Conservation (phyloP, 2,797 vertebrate species). For the Tachyglossus aculeatus region DNA sequence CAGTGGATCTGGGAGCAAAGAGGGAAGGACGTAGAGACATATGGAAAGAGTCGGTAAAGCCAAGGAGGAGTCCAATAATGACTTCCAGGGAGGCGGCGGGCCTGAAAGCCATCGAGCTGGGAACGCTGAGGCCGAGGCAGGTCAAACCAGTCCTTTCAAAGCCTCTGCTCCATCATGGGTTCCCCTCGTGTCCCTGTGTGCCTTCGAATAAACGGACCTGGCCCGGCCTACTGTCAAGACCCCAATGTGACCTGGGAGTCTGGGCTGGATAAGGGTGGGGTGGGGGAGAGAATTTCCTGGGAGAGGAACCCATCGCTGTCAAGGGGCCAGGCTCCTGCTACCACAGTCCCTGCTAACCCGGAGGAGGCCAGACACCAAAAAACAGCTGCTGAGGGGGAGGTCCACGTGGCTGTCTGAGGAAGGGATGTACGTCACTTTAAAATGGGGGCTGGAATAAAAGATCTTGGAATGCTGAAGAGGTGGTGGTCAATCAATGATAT, state of each 20-base stretch:
- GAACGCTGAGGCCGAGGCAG: slow-evolving; percentile 55
- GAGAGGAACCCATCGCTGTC: too few relatives aligned
- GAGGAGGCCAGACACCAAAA: too few relatives aligned
- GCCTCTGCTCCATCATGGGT: background rate
- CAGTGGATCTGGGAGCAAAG: slow-evolving; percentile 35
- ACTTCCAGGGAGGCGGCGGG: slow-evolving; percentile 44
- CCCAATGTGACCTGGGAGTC: background rate
- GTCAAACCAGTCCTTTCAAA: slow-evolving; percentile 10
- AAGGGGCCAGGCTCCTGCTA: too few relatives aligned
- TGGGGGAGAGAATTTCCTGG: background rate
- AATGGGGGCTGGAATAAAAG: too few relatives aligned
- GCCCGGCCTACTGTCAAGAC: accelerated
- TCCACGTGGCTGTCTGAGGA: too few relatives aligned
- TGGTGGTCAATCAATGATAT: too few relatives aligned
- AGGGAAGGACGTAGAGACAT: background rate
- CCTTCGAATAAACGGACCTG: background rate
- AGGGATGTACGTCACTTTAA: too few relatives aligned
- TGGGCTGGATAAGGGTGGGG: background rate
- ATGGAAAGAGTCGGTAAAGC: slow-evolving; percentile 39
- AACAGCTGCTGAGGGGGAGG: too few relatives aligned
- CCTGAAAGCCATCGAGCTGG: slow-evolving; percentile 36
- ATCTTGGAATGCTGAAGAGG: too few relatives aligned
- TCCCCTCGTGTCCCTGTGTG: background rate
- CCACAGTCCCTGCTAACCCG: too few relatives aligned
- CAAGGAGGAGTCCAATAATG: slow-evolving; percentile 44